Evolutionary conservation across 2,888 invertebrate genomes (phyloP).

Genomic region (Tolmerus cingulatus): DNA sequence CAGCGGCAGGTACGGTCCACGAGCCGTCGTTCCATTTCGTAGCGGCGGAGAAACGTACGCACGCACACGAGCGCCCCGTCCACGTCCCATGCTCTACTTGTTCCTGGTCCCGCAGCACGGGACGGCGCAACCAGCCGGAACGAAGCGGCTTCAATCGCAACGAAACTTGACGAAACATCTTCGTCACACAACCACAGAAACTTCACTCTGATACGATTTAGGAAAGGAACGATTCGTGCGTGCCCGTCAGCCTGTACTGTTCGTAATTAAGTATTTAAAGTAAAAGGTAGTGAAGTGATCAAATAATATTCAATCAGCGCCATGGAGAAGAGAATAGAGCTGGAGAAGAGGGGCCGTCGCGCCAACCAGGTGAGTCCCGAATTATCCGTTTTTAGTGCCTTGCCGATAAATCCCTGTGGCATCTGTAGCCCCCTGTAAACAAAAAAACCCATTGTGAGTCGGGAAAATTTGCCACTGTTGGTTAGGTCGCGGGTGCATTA

Average conservation of each 20-base stretch:
- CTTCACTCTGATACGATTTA: constrained; percentile 31
- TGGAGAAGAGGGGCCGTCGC: constrained; percentile 91
- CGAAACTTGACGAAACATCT: constrained; percentile 9
- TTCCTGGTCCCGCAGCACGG: background rate
- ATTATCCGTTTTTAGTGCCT: constrained; percentile 30
- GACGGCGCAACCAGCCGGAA: background rate
- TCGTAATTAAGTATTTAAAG: constrained; percentile 41
- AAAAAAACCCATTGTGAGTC: constrained; percentile 33
- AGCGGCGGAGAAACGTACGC: background rate
- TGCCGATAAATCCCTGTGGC: constrained; percentile 7
- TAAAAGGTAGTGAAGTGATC: constrained; percentile 40
- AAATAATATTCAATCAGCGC: constrained; percentile 24
- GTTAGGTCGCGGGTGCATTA: background rate
- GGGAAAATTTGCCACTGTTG: constrained; percentile 4
- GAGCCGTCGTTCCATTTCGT: background rate
- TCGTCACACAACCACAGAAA: constrained; percentile 23
- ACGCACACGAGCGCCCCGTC: background rate
- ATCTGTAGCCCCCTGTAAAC: constrained; percentile 36
- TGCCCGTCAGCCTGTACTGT: constrained; percentile 38
- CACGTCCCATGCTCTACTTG: background rate
- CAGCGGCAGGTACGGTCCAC: background rate
- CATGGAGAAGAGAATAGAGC: constrained; percentile 96
- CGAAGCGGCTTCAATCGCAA: background rate
- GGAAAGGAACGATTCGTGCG: constrained; percentile 37
- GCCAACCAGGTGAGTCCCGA: constrained; percentile 82